phyloP scores from a whole-genome alignment of 2,797 vertebrate genomes.

The Ciconia nigra region DNA sequence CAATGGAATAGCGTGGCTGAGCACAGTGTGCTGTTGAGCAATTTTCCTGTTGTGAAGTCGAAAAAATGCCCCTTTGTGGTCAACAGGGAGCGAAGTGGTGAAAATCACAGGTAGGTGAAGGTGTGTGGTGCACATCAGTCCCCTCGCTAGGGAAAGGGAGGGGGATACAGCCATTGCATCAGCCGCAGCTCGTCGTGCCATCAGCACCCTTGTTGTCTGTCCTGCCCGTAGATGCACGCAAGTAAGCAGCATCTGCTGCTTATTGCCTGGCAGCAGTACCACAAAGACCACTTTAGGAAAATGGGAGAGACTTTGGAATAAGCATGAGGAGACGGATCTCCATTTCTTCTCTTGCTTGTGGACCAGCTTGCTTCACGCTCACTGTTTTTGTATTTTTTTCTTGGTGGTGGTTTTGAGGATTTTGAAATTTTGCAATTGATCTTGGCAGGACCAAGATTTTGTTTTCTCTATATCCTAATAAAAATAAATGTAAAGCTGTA shows the following conservation, averaged over 20 bases:
- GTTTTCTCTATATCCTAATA: background rate
- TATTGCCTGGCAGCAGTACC: background rate
- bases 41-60: background rate
- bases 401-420: background rate
- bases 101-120: background rate
- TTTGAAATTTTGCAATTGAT: background rate
- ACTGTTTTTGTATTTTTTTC: background rate
- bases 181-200: background rate
- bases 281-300: background rate
- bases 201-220: accelerated
- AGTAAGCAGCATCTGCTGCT: background rate
- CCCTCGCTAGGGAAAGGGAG: background rate
- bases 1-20: background rate
- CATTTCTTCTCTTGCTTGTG: background rate
- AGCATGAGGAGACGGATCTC: background rate
- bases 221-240: accelerated
- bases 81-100: background rate
- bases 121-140: accelerated
- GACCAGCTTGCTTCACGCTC: background rate
- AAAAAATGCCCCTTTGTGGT: background rate
- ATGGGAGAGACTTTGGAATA: background rate
- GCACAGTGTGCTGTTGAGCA: background rate
- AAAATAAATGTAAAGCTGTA: background rate
- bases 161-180: background rate
- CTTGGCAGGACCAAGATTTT: background rate